A percentile compares a stretch with the other conserved stretches of the same genome.
Evolutionary conservation across 2,797 vertebrate genomes (phyloP).

Genomic region (Hylomyscus alleni): DNA sequence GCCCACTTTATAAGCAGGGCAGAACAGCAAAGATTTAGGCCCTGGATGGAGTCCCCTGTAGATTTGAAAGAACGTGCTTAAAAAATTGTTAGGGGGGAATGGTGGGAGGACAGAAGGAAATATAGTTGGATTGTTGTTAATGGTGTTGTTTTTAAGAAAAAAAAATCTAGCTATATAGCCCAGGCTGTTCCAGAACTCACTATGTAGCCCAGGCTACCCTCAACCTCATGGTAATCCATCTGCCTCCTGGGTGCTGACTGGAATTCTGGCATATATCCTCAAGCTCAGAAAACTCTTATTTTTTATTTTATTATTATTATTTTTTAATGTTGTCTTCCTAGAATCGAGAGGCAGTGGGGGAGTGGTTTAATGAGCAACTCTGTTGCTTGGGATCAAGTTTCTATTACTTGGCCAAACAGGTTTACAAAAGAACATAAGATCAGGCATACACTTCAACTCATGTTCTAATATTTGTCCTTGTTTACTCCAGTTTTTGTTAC

Average conservation of each 20-base stretch:
- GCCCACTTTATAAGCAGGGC: background rate
- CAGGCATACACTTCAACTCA: background rate
- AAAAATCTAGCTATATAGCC: background rate
- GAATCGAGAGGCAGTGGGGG: background rate
- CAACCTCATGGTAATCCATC: background rate
- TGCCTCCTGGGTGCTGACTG: background rate
- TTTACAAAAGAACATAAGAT: background rate
- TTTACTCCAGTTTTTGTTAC: background rate
- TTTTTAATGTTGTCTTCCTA: background rate
- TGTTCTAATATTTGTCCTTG: background rate
- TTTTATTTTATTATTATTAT: background rate
- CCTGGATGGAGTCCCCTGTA: no score
- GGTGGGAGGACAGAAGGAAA: background rate
- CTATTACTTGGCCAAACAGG: background rate
- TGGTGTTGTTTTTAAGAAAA: background rate
- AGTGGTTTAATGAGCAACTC: background rate
- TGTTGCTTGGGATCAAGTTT: background rate
- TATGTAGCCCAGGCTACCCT: background rate
- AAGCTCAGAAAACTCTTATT: background rate
- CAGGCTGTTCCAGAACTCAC: background rate
- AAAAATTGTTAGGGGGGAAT: background rate
- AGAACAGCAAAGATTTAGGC: no score
- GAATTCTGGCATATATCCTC: background rate
- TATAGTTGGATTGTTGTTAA: background rate
- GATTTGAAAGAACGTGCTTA: background rate